phyloP scores from a whole-genome alignment of 2,113 vertebrate genomes.

The Cichladusa arquata region DNA sequence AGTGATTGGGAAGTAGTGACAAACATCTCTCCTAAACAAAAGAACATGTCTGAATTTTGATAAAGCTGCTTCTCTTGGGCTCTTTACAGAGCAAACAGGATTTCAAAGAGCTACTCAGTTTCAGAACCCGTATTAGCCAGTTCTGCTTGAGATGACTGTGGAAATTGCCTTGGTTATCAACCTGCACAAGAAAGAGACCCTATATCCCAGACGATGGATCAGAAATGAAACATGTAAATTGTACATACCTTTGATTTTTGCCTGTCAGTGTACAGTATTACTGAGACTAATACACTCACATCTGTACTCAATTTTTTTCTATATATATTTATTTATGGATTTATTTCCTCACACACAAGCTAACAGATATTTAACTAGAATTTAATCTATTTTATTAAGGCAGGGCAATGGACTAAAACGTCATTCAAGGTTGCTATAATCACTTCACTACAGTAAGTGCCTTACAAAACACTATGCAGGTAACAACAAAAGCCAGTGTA shows the following conservation, averaged over 20 bases:
- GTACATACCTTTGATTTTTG: not conserved
- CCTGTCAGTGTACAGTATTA: not conserved
- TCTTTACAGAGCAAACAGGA: not conserved
- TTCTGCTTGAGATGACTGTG: not conserved
- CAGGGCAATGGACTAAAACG: not conserved
- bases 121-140: not conserved
- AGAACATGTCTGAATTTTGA: not conserved
- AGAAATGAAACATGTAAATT: not conserved
- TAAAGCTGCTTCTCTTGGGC: not conserved
- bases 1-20: not conserved
- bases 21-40: not conserved
- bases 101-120: not conserved
- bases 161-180: not conserved
- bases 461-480: not conserved
- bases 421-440: not conserved
- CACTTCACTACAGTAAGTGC: not conserved
- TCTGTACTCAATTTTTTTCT: not conserved
- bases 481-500: not conserved
- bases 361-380: not conserved
- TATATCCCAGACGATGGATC: not conserved
- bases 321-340: too few species aligned
- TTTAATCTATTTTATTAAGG: not conserved
- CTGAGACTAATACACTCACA: not conserved
- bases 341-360: not conserved
- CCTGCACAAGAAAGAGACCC: not conserved